Evolutionary conservation across 2,113 vertebrate species (phyloP), one percentile per base, ranked within the genome.

Genomic region (Syrrhaptes paradoxus): DNA sequence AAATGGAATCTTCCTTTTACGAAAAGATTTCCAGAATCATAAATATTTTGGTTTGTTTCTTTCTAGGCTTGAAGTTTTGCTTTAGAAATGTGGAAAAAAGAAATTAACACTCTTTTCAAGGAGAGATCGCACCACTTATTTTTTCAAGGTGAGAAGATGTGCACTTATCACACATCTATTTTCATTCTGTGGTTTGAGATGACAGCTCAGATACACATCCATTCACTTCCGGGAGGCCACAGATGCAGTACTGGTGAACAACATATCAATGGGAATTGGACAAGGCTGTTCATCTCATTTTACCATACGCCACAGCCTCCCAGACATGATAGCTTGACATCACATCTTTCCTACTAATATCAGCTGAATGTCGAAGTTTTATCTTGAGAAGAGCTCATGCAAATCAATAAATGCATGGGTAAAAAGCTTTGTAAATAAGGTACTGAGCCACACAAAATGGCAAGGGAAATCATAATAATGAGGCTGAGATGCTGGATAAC

Each of bases 271-370:
- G 11, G 17, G 45, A 88, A 66, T 4, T 36, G 26, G 41, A 58
- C 31, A 36, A 65, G 52, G 13, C 7, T 48, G 19, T 55, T 54
- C 55, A 63, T 68, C 13, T 48, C 48, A 25, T 63, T 71, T 66
- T 59, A 28, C 12, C 29, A 3, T 7, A 43, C 43, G 19, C 20
- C 32, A 34, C 65, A 77, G n/a, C 4, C 48, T 83, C 26, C 28
- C 34, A 80, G 38, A 46, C 25, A 32, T 0, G 0, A 4, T 4
- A 72, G 10, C 21, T 62, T 2, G 6, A 14, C 20, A n/a, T 24
- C 43, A 17, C 1, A 1, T 15, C 58, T 68, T 89, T 81, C 36
- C 13, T 59, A 41, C 19, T 36, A 32, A 45, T 58, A 59, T 8
- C 34, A 89, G 12, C 26, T 38, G 43, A 75, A 74, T 25, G 13